Percentiles rank a stretch among this genome's conserved stretches.
These are phyloP conservation scores for Sphecodes monilicornis DNA, from an alignment of 2,888 invertebrate species.

Conservation along the genomic window DNA sequence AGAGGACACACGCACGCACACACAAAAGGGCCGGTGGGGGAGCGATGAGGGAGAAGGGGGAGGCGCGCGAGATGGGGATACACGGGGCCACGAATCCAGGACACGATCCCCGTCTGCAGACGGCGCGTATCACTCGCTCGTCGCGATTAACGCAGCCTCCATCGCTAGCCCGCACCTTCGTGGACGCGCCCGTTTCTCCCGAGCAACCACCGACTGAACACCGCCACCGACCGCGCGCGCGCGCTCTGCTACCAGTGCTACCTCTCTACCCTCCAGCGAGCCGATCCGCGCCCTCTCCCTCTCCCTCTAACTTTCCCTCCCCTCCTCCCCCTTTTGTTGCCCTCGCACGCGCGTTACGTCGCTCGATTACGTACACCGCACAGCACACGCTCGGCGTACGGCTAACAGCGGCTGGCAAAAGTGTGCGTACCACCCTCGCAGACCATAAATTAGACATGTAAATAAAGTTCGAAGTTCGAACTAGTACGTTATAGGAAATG, in stretches of 20 bases:
- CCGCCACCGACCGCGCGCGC: constrained; percentile 58
- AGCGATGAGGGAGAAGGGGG: background rate
- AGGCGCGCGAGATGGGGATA: constrained; percentile 22
- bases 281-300: background rate
- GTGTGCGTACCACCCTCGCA: background rate
- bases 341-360: constrained; percentile 62
- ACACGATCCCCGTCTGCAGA: constrained; percentile 48
- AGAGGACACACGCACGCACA: constrained; percentile 24
- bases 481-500: background rate
- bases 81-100: constrained; percentile 49
- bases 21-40: background rate
- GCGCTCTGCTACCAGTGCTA: constrained; percentile 31
- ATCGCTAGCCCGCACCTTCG: constrained; percentile 57
- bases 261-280: constrained; percentile 44
- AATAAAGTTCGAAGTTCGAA: constrained; percentile 3
- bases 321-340: constrained; percentile 10
- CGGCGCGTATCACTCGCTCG: constrained; percentile 63
- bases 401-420: constrained; percentile 32
- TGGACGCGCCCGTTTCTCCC: constrained; percentile 65
- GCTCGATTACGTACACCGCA: constrained; percentile 40
- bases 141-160: constrained; percentile 60
- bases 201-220: constrained; percentile 71
- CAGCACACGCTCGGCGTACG: background rate
- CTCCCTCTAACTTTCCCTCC: background rate
- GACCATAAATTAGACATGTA: constrained; percentile 5